A percentile compares a stretch with the other conserved stretches of the same genome.
Conservation (phyloP, 2,797 vertebrate species). For the Sebastes kiyomatsui region DNA sequence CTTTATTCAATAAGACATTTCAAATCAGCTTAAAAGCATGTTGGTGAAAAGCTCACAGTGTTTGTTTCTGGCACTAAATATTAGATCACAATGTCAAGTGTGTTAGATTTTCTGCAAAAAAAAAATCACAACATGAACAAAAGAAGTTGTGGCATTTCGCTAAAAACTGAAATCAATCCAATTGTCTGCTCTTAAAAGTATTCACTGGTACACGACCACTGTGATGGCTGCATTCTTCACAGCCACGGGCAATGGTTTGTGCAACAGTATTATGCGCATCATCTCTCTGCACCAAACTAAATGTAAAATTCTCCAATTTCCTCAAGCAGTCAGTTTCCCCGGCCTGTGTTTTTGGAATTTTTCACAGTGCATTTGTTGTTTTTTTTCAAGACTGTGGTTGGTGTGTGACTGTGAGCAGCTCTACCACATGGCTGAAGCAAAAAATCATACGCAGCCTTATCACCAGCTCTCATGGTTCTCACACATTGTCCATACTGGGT, state of each 20-base stretch:
- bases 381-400: not conserved
- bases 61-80: slow-evolving; percentile 29
- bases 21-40: slow-evolving; percentile 45
- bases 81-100: slow-evolving; percentile 28
- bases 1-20: slow-evolving; percentile 50
- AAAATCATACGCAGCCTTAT: slow-evolving; percentile 55
- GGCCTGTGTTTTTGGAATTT: slow-evolving; percentile 13
- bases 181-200: slow-evolving; percentile 14
- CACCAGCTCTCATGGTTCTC: slow-evolving; percentile 46
- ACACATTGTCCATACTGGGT: slow-evolving; percentile 25
- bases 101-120: not conserved
- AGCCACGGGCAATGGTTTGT: slow-evolving; percentile 32
- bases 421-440: slow-evolving; percentile 19
- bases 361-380: slow-evolving; percentile 11
- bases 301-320: slow-evolving; percentile 30
- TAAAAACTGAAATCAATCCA: slow-evolving; percentile 30
- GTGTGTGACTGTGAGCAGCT: slow-evolving; percentile 1
- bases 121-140: not conserved
- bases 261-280: slow-evolving; percentile 14
- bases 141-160: slow-evolving; percentile 1
- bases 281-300: slow-evolving; percentile 41
- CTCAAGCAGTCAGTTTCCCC: slow-evolving; percentile 15
- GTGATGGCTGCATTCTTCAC: slow-evolving; percentile 24
- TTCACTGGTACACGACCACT: slow-evolving; percentile 1
- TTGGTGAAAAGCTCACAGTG: slow-evolving; percentile 20